Conservation (phyloP, 2,888 invertebrate genomes). For the Epirrhoe alternata region DNA sequence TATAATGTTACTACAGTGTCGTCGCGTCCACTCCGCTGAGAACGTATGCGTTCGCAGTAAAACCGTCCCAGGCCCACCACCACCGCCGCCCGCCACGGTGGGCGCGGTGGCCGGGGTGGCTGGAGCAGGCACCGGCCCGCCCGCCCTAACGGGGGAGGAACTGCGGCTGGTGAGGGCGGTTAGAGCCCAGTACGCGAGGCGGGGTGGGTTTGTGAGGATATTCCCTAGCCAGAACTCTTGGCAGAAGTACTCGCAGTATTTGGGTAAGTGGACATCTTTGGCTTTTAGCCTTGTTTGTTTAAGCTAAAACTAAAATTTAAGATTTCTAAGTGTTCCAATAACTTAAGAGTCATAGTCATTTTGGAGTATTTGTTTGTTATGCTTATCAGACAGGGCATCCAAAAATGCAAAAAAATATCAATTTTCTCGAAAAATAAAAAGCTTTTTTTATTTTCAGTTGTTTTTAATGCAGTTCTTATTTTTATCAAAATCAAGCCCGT, state of each 20-base stretch:
- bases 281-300: too few species aligned
- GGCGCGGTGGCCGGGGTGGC: constrained; percentile 50
- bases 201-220: constrained; percentile 95
- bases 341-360: too few species aligned
- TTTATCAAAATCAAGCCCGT: too few species aligned
- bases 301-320: too few species aligned
- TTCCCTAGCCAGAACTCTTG: constrained; percentile 96
- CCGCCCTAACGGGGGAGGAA: constrained; percentile 89
- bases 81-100: constrained; percentile 1
- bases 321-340: too few species aligned
- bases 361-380: too few species aligned
- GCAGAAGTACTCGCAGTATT: constrained; percentile 91
- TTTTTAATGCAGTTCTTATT: too few species aligned
- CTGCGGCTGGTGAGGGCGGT: constrained; percentile 90
- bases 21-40: constrained; percentile 91
- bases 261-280: constrained; percentile 79
- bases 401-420: too few species aligned
- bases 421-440: too few species aligned
- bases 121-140: constrained; percentile 76
- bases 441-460: too few species aligned
- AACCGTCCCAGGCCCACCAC: constrained; percentile 22
- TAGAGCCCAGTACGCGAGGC: constrained; percentile 91
- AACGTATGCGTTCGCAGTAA: constrained; percentile 79
- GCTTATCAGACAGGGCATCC: too few species aligned
- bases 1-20: too few species aligned